Percentiles rank a stretch among this genome's conserved stretches.
These are phyloP conservation scores for Sycobia sp. DNA, from an alignment of 1,140 invertebrate species.

Conservation along the genomic window DNA sequence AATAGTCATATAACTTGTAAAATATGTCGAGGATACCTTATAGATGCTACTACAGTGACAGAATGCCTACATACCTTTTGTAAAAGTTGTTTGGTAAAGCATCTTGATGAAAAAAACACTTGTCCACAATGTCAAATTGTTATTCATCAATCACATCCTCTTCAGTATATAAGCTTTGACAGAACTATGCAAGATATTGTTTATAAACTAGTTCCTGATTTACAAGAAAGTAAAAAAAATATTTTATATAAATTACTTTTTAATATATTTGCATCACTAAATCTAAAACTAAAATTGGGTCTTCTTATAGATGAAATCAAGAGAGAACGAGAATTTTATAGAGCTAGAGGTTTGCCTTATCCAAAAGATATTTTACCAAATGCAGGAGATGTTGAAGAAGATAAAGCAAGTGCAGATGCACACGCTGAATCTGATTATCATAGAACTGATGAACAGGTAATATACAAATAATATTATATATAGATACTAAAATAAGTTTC, in stretches of 20 bases:
- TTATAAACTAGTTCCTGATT: conserved; percentile 92
- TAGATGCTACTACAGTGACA: conserved; percentile 96
- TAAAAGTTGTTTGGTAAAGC: conserved; percentile 96
- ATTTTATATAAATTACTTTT: conserved; percentile 3
- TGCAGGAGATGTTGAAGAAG: conserved; percentile 67
- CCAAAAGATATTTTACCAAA: conserved; percentile 84
- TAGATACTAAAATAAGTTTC: background rate
- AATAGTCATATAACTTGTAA: conserved; percentile 94
- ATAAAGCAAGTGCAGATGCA: conserved; percentile 68
- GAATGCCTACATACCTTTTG: conserved; percentile 99
- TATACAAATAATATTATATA: conserved; percentile 3
- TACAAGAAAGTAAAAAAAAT: conserved; percentile 77
- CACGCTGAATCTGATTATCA: conserved; percentile 90
- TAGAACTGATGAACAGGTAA: conserved; percentile 91
- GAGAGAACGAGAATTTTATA: conserved; percentile 86
- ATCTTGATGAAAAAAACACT: conserved; percentile 95
- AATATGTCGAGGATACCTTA: conserved; percentile 94
- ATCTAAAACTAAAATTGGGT: conserved; percentile 11
- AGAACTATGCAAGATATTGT: conserved; percentile 99
- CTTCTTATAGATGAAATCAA: conserved; percentile 79
- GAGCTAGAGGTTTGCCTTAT: conserved; percentile 80
- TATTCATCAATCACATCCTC: conserved; percentile 95
- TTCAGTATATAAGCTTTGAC: conserved; percentile 97
- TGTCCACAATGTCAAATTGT: conserved; percentile 96
- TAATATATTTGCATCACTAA: conserved; percentile 13